A percentile compares a stretch with the other conserved stretches of the same genome.
These are phyloP conservation scores for Megalops atlanticus DNA, from an alignment of 2,113 vertebrate genomes.

Conservation along the genomic window DNA sequence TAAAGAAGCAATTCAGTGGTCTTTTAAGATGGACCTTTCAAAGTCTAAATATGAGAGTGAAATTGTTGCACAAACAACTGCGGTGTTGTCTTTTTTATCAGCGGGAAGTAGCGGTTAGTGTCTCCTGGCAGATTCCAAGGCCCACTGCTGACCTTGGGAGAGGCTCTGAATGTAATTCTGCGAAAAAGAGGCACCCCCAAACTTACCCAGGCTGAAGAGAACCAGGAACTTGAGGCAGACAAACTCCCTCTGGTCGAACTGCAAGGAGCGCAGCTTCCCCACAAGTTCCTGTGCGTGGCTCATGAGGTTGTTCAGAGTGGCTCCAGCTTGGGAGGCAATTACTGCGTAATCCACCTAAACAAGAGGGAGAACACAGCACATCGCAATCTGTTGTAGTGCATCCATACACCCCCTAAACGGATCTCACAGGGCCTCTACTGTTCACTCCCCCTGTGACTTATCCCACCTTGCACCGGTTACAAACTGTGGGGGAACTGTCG, in stretches of 20 bases:
- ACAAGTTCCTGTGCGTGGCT: constrained; percentile 95
- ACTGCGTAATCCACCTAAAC: constrained; percentile 90
- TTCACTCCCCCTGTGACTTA: background rate
- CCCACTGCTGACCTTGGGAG: constrained; percentile 4
- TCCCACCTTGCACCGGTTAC: background rate
- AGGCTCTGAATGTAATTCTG: background rate
- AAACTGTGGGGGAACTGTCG: background rate
- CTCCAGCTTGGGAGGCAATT: constrained; percentile 90
- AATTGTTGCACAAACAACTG: constrained; percentile 9
- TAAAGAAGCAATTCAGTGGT: background rate
- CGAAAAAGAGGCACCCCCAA: background rate
- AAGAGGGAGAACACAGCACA: constrained; percentile 42
- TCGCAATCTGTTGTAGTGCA: background rate
- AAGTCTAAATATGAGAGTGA: constrained; percentile 3
- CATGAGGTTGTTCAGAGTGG: constrained; percentile 92
- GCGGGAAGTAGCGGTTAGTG: constrained; percentile 9
- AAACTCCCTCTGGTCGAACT: constrained; percentile 95
- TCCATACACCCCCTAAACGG: background rate
- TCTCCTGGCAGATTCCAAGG: constrained; percentile 6
- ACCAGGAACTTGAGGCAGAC: constrained; percentile 99
- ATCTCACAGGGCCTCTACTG: background rate
- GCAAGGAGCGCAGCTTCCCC: constrained; percentile 88
- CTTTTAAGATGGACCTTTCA: background rate
- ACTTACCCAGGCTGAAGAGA: constrained; percentile 96
- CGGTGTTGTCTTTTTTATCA: constrained; percentile 13